Conservation (phyloP, 2,888 invertebrate genomes). For the Loripinus fragilis region DNA sequence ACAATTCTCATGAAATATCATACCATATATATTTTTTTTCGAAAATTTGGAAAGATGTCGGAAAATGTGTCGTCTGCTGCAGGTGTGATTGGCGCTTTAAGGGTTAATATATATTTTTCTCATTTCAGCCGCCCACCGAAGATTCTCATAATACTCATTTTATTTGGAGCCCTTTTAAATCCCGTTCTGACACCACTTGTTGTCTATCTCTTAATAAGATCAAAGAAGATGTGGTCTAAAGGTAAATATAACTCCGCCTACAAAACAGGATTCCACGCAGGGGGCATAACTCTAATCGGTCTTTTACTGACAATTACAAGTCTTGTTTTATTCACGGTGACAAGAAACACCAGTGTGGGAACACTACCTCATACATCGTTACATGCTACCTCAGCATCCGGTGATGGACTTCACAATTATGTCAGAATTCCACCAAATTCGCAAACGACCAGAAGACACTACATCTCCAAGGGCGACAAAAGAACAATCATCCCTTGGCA, state of each 20-base stretch:
- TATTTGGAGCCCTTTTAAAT: neutral
- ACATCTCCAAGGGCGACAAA: too few species aligned
- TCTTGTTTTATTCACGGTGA: neutral
- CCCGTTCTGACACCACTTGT: neutral
- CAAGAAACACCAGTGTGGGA: neutral
- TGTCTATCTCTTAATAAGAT: neutral
- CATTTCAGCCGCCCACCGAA: neutral
- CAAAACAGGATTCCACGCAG: neutral
- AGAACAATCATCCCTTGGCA: neutral
- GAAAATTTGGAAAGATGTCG: too few species aligned
- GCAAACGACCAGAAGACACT: neutral
- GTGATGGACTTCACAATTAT: neutral
- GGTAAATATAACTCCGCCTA: neutral
- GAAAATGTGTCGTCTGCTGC: too few species aligned
- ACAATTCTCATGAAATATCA: too few species aligned
- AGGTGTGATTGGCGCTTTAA: too few species aligned
- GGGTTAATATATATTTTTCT: too few species aligned
- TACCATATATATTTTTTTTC: too few species aligned
- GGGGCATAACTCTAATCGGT: neutral
- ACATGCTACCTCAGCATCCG: neutral
- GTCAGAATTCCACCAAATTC: neutral
- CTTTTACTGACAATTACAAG: neutral
- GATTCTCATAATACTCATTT: neutral
- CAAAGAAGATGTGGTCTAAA: slow-evolving; percentile 1
- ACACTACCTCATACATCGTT: too few species aligned